Evolutionary conservation across 2,888 invertebrate species (phyloP).

Genomic region (Aromia moschata): DNA sequence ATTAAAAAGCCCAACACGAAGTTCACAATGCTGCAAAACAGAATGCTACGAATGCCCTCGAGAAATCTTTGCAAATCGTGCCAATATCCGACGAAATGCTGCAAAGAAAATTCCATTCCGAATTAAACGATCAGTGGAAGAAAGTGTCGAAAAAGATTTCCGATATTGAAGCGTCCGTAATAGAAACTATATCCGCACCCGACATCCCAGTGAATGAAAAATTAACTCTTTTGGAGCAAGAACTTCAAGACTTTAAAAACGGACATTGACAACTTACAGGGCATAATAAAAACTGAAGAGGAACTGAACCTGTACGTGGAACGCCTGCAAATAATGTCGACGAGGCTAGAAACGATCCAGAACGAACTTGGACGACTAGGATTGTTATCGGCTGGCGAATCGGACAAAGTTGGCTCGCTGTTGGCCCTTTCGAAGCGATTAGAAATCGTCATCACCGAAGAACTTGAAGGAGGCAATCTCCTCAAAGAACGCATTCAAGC

Average conservation of each 20-base stretch:
- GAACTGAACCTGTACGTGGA: conserved; percentile 84
- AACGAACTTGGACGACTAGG: conserved; percentile 82
- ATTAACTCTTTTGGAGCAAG: conserved; percentile 77
- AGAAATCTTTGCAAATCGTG: conserved; percentile 79
- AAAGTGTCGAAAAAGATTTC: conserved; percentile 72
- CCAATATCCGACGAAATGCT: conserved; percentile 86
- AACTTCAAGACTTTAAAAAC: conserved; percentile 77
- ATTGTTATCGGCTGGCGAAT: conserved; percentile 76
- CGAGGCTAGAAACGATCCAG: conserved; percentile 79
- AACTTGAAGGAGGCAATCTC: conserved; percentile 77
- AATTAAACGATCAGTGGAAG: conserved; percentile 81
- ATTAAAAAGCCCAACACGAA: conserved; percentile 86
- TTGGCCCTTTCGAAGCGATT: conserved; percentile 76
- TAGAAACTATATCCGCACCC: conserved; percentile 76
- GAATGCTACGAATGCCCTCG: conserved; percentile 77
- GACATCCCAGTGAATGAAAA: conserved; percentile 80
- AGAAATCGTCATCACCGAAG: conserved; percentile 78
- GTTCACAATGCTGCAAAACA: conserved; percentile 80
- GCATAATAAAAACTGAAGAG: conserved; percentile 84
- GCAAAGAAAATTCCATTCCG: conserved; percentile 80
- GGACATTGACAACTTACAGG: conserved; percentile 76
- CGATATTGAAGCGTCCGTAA: conserved; percentile 73
- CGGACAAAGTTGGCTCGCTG: conserved; percentile 79
- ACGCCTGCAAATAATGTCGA: conserved; percentile 78
- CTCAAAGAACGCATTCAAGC: conserved; percentile 79